These are phyloP conservation scores for Pogonognathellus flavescens DNA, from an alignment of 1,140 invertebrate species.

Conservation along the genomic window DNA sequence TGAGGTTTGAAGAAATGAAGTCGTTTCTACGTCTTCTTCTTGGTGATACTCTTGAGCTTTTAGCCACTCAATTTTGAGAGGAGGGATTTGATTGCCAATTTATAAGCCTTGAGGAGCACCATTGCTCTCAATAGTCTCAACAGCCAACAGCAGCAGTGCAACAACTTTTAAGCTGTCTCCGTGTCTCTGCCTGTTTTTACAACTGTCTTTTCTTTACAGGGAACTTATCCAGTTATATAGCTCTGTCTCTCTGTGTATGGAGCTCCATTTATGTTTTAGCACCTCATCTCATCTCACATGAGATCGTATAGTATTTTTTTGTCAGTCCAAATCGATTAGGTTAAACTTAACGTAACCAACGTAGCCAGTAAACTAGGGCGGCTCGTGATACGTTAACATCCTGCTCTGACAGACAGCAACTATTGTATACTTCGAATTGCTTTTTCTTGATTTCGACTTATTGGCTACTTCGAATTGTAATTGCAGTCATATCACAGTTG, in stretches of 20 bases:
- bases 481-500: constrained; percentile 2
- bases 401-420: background rate
- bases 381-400: constrained; percentile 7
- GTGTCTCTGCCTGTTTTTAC: background rate
- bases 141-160: background rate
- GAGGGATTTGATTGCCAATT: constrained; percentile 44
- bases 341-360: background rate
- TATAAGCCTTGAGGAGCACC: constrained; percentile 36
- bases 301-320: background rate
- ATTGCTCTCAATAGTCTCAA: background rate
- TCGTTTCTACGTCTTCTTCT: background rate
- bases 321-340: background rate
- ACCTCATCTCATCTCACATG: constrained; percentile 19
- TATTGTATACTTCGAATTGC: background rate
- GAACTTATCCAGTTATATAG: background rate
- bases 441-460: background rate
- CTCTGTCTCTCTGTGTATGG: background rate
- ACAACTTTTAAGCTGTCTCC: background rate
- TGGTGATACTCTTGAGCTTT: background rate
- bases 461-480: background rate
- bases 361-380: background rate
- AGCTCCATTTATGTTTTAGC: constrained; percentile 28
- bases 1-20: constrained; percentile 5
- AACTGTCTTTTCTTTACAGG: no score
- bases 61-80: constrained; percentile 33